Base-by-base conservation (phyloP, 2,888 invertebrate genomes). In the Campoplex capitator region DNA sequence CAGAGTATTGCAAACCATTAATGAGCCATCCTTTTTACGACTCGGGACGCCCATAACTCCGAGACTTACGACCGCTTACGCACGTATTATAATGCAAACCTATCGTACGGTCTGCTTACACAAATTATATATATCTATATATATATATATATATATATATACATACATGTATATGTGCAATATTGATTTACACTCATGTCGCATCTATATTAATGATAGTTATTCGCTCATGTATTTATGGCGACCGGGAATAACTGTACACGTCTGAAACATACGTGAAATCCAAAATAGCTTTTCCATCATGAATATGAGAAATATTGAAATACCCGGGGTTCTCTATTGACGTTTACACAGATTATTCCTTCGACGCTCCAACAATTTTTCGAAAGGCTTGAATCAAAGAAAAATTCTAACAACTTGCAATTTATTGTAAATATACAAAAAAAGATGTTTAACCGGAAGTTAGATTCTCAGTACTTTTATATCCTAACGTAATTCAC, bases 21-120 rank as follows among this genome's bases (percentile, higher is more conserved):
- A 84, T 84, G 85, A 77, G 85, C 87, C 88, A 90, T 89, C 90
- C 89, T 91, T 92, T 91, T 48, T 86, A 83, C 54, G 76, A 76
- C 80, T 58, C 62, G 54, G 62, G 71, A 45, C 71, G 65, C 54
- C 51, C 80, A 81, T 84, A 86, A 86, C 68, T 86, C 76, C 42
- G 75, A 77, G 84, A 67, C 84, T 80, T 84, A 84, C 84, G 77
- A 81, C 62, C 84, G 81, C 78, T 81, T 81, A 84, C 83, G 67
- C 82, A 65, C 77, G 81, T 70, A 86, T 86, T 86, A 80, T 80
- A 86, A 76, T 65, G 58, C 58, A 78, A 81, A 84, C 68, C 75
- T 74, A 73, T 77, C 77, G 28, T 54, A 68, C 67, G 45, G 35
- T 35, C 35, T 68, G 48, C 68, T 80, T 28, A 58, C 79, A 67